Conservation (phyloP, 2,888 invertebrate genomes). For the Rotaria socialis region DNA sequence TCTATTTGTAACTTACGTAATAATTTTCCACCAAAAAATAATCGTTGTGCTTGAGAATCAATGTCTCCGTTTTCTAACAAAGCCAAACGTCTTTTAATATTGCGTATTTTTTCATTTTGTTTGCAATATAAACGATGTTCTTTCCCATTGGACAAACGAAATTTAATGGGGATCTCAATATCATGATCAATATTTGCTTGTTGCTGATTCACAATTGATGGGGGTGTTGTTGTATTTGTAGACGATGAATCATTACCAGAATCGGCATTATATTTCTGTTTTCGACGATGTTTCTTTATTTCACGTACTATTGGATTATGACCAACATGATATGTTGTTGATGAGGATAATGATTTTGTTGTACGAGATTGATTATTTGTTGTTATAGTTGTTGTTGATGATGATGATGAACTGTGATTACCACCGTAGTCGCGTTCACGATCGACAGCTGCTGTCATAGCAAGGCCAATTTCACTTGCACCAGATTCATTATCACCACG, state of each 20-base stretch:
- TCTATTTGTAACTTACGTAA: background rate
- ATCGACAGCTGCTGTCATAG: constrained; percentile 46
- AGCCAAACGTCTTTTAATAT: constrained; percentile 8
- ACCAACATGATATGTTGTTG: background rate
- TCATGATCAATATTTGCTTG: constrained; percentile 46
- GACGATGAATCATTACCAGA: constrained; percentile 4
- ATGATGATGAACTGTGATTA: constrained; percentile 47
- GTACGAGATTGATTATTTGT: background rate
- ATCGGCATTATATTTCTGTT: background rate
- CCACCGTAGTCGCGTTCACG: constrained; percentile 51
- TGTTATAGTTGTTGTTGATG: background rate
- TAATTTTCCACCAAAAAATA: constrained; percentile 32
- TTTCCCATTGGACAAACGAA: constrained; percentile 69
- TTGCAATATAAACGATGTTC: constrained; percentile 18
- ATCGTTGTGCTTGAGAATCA: constrained; percentile 24
- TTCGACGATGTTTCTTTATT: constrained; percentile 35
- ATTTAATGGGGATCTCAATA: constrained; percentile 60
- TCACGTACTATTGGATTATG: constrained; percentile 31
- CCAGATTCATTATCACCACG: constrained; percentile 51
- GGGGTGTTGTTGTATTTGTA: background rate
- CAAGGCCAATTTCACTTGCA: constrained; percentile 50
- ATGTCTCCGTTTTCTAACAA: background rate
- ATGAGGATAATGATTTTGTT: background rate
- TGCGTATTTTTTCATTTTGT: constrained; percentile 6
- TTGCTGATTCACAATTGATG: background rate